phyloP scores from a whole-genome alignment of 2,888 invertebrate species.

The Macrophya alboannulata region DNA sequence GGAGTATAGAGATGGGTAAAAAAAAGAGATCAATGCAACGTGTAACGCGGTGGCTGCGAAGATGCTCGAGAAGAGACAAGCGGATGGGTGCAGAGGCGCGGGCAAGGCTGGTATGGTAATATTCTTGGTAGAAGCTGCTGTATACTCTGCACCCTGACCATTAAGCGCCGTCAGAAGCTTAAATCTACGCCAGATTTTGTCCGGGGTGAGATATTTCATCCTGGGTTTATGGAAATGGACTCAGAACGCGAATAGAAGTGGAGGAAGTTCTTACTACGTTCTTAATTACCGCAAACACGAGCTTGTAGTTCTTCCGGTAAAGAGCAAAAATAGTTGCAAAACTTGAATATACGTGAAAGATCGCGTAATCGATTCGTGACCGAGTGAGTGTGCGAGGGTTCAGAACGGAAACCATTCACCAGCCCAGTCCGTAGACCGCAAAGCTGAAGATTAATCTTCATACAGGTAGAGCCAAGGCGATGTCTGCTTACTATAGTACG shows the following conservation, averaged over 20 bases:
- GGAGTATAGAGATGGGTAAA: not conserved
- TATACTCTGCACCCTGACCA: slow-evolving; percentile 42
- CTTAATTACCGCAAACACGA: not conserved
- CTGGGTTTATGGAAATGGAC: not conserved
- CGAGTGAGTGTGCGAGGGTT: slow-evolving; percentile 16
- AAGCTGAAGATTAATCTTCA: slow-evolving; percentile 39
- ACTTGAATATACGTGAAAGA: not conserved
- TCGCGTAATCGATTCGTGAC: slow-evolving; percentile 12
- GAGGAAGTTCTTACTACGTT: too few relatives aligned
- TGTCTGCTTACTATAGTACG: slow-evolving; percentile 41
- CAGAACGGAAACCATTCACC: slow-evolving; percentile 31
- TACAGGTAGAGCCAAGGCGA: not conserved
- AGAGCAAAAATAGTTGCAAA: not conserved
- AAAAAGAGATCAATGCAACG: slow-evolving; percentile 29
- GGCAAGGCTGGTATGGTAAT: slow-evolving; percentile 53
- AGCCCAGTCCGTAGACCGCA: not conserved
- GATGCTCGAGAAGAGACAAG: slow-evolving; percentile 50
- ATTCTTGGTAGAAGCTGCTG: slow-evolving; percentile 17
- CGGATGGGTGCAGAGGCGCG: slow-evolving; percentile 35
- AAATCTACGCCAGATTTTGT: slow-evolving; percentile 28
- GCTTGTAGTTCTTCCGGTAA: not conserved
- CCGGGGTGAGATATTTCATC: slow-evolving; percentile 22
- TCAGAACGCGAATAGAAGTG: not conserved
- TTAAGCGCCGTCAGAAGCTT: slow-evolving; percentile 22
- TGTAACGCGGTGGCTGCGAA: slow-evolving; percentile 52